These are phyloP conservation scores for Halocynthia roretzi DNA, from an alignment of 23 tunicate genomes.

Conservation along the genomic window DNA sequence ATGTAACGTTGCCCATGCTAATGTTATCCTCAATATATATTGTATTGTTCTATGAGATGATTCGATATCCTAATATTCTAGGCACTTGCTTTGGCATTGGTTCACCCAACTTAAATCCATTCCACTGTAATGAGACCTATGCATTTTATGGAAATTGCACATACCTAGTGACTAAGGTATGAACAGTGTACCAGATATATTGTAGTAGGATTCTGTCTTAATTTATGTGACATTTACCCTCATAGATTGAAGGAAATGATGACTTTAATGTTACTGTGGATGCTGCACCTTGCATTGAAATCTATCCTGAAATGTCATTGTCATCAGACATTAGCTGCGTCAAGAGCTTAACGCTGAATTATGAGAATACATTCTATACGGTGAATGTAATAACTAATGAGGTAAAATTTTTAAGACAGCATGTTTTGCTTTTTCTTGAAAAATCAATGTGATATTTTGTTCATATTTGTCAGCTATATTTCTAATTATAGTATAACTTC, in stretches of 20 bases:
- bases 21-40: too few relatives aligned
- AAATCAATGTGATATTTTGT: too few relatives aligned
- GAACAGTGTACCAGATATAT: neutral
- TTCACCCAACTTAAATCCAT: neutral
- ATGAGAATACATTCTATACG: neutral
- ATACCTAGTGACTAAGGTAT: slow-evolving; percentile 1
- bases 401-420: neutral
- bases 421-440: too few relatives aligned
- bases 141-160: neutral
- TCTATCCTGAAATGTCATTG: slow-evolving; percentile 5
- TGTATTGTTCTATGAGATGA: too few relatives aligned
- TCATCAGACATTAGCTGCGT: slow-evolving; percentile 8
- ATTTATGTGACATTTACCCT: neutral
- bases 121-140: neutral
- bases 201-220: neutral
- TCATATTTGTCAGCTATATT: too few relatives aligned
- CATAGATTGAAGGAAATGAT: neutral
- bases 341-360: slow-evolving; percentile 8
- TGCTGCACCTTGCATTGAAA: neutral
- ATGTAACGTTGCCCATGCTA: too few relatives aligned
- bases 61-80: neutral
- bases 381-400: slow-evolving; percentile 2
- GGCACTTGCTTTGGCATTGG: slow-evolving; percentile 6
- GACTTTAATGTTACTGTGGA: neutral
- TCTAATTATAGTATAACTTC: neutral